These are phyloP conservation scores for Ochlodes sylvanus DNA, from an alignment of 2,888 invertebrate genomes.

Conservation along the genomic window DNA sequence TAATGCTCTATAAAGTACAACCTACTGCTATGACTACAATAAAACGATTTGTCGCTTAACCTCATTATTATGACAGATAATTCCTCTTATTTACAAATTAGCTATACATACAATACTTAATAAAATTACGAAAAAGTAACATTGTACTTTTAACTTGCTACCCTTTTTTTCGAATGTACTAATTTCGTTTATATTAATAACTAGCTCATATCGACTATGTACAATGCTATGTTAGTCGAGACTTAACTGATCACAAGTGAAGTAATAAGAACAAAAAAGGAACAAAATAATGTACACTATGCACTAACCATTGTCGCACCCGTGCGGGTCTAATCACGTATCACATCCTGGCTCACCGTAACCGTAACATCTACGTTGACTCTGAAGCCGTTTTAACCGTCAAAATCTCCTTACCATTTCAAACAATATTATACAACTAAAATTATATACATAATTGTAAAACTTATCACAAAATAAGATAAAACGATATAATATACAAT, in stretches of 20 bases:
- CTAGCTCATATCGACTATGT: slow-evolving; percentile 65
- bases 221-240: slow-evolving; percentile 76
- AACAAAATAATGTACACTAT: slow-evolving; percentile 77
- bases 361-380: slow-evolving; percentile 48
- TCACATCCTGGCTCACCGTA: slow-evolving; percentile 71
- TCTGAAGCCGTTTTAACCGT: slow-evolving; percentile 71
- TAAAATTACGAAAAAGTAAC: slow-evolving; percentile 79
- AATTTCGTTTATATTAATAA: slow-evolving; percentile 61
- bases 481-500: slow-evolving; percentile 73
- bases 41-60: slow-evolving; percentile 82
- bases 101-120: slow-evolving; percentile 77
- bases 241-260: slow-evolving; percentile 79
- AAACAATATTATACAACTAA: slow-evolving; percentile 60
- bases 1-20: slow-evolving; percentile 74
- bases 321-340: slow-evolving; percentile 62
- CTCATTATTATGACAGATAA: slow-evolving; percentile 84
- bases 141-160: slow-evolving; percentile 81
- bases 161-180: slow-evolving; percentile 75
- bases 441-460: slow-evolving; percentile 73
- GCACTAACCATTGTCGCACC: slow-evolving; percentile 71
- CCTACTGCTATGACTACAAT: slow-evolving; percentile 81
- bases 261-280: slow-evolving; percentile 75
- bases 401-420: slow-evolving; percentile 51
- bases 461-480: slow-evolving; percentile 78
- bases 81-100: slow-evolving; percentile 83